Evolutionary conservation across 2,888 invertebrate species (phyloP).

Genomic region (Tetanocera ferruginea): DNA sequence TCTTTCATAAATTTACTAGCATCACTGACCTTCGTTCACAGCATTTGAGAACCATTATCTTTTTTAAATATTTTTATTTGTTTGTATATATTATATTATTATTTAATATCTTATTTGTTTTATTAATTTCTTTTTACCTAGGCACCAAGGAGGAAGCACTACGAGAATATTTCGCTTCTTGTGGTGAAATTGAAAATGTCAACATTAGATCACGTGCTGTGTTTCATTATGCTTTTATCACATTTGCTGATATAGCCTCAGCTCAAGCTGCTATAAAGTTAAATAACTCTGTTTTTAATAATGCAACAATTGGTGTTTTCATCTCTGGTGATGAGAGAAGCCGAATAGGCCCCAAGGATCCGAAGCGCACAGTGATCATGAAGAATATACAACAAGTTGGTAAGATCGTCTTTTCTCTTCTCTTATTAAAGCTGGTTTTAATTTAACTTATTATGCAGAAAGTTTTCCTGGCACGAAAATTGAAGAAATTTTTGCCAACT

Average conservation of each 20-base stretch:
- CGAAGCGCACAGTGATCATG: slow-evolving; percentile 50
- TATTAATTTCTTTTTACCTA: background rate
- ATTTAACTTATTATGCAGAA: slow-evolving; percentile 11
- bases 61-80: background rate
- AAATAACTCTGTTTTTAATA: slow-evolving; percentile 53
- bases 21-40: too few relatives aligned
- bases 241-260: slow-evolving; percentile 45
- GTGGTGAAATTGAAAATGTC: slow-evolving; percentile 53
- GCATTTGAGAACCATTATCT: too few relatives aligned
- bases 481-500: slow-evolving; percentile 55
- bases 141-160: slow-evolving; percentile 49
- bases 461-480: slow-evolving; percentile 41
- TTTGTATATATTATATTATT: background rate
- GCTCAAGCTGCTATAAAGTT: slow-evolving; percentile 50
- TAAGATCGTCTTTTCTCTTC: slow-evolving; percentile 9
- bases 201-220: background rate
- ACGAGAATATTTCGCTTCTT: slow-evolving; percentile 49
- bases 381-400: slow-evolving; percentile 49
- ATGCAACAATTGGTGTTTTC: slow-evolving; percentile 52
- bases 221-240: slow-evolving; percentile 49
- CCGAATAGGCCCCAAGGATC: slow-evolving; percentile 38
- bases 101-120: background rate
- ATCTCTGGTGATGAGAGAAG: background rate
- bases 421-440: background rate
- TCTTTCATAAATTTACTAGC: too few relatives aligned